Conservation (phyloP, 1,140 invertebrate species). For the Cotesia glomerata region DNA sequence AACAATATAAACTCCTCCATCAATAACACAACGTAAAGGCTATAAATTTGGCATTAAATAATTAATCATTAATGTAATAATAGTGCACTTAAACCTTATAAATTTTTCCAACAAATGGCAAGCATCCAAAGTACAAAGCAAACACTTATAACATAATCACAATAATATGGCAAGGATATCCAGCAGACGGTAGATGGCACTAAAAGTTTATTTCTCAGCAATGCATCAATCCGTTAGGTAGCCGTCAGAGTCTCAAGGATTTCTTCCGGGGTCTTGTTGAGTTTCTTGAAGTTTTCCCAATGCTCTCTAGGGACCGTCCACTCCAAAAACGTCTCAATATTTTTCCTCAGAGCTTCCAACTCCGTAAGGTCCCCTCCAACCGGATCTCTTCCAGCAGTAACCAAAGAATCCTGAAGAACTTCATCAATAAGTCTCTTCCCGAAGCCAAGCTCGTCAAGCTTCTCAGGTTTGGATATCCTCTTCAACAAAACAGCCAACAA, state of each 20-base stretch:
- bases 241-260: slow-evolving; percentile 75
- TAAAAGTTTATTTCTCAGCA: not conserved
- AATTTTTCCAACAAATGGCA: not conserved
- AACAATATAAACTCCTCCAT: not conserved
- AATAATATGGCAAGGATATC: slow-evolving; percentile 10
- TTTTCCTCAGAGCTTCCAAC: slow-evolving; percentile 70
- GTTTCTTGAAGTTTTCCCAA: slow-evolving; percentile 76
- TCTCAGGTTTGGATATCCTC: slow-evolving; percentile 79
- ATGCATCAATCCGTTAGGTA: slow-evolving; percentile 34
- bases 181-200: no score
- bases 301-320: slow-evolving; percentile 81
- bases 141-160: not conserved
- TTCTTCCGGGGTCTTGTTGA: slow-evolving; percentile 78
- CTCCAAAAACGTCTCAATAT: slow-evolving; percentile 78
- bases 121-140: not conserved
- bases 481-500: slow-evolving; percentile 79
- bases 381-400: slow-evolving; percentile 73
- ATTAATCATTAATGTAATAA: not conserved
- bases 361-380: slow-evolving; percentile 65
- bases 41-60: not conserved
- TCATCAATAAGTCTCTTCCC: slow-evolving; percentile 84
- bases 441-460: slow-evolving; percentile 77
- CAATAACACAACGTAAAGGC: not conserved
- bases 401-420: slow-evolving; percentile 77
- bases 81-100: not conserved